A percentile compares a stretch with the other conserved stretches of the same genome.
Conservation (phyloP, 2,113 vertebrate species). For the Corythoichthys intestinalis region DNA sequence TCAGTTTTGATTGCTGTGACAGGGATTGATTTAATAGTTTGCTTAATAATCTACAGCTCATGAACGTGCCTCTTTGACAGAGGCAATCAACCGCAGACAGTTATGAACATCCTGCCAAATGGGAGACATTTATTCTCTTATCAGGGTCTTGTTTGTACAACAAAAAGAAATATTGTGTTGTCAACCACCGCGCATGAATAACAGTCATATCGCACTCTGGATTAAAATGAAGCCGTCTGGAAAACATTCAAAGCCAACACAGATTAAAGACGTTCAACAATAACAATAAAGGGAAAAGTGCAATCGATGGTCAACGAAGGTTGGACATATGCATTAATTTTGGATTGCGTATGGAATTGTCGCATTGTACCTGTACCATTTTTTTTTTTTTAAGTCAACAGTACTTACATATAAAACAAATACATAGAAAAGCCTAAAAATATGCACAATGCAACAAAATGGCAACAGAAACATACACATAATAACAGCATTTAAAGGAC, state of each 20-base stretch:
- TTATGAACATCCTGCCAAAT: background rate
- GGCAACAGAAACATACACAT: background rate
- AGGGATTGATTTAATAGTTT: background rate
- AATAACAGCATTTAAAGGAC: background rate
- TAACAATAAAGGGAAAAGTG: constrained; percentile 2
- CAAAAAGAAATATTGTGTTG: background rate
- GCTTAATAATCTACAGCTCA: background rate
- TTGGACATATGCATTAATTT: constrained; percentile 24
- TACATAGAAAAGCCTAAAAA: constrained; percentile 22
- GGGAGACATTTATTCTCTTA: background rate
- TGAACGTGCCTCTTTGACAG: background rate
- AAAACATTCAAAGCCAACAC: background rate
- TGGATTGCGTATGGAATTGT: constrained; percentile 33
- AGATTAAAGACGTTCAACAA: background rate
- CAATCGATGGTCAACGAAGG: constrained; percentile 9
- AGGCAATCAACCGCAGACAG: background rate
- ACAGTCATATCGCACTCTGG: background rate
- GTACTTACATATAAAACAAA: constrained; percentile 45
- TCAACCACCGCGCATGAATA: background rate
- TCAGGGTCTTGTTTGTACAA: background rate
- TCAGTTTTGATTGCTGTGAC: background rate
- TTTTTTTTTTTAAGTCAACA: constrained; percentile 30
- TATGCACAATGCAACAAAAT: background rate
- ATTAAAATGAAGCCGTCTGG: background rate
- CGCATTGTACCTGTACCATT: constrained; percentile 17